phyloP scores from a whole-genome alignment of 2,797 vertebrate species.

The Mormyrus hasselquistii region DNA sequence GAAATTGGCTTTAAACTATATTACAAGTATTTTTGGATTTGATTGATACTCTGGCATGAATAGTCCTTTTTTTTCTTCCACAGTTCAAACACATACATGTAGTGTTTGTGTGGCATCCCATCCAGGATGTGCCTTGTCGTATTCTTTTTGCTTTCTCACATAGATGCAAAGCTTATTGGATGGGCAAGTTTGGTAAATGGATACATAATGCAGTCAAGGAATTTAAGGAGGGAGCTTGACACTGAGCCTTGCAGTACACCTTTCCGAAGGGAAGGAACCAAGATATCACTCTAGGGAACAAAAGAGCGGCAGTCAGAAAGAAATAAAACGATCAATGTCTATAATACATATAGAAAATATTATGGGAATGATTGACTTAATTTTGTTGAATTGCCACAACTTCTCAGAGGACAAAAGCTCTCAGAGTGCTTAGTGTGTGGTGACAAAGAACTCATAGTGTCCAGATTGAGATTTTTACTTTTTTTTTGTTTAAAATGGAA shows the following conservation, averaged over 20 bases:
- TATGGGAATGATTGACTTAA: neutral
- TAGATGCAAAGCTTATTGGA: neutral
- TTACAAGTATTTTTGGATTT: neutral
- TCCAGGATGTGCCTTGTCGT: neutral
- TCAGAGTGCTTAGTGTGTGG: neutral
- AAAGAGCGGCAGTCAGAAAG: neutral
- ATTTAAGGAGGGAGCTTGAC: neutral
- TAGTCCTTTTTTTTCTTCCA: neutral
- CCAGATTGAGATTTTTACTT: neutral
- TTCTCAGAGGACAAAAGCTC: neutral
- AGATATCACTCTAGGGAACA: neutral
- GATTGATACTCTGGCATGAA: neutral
- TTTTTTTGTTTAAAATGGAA: neutral
- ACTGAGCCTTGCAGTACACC: neutral
- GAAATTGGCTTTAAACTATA: neutral
- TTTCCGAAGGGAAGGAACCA: neutral
- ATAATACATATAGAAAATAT: neutral
- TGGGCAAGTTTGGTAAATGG: neutral
- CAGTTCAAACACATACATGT: neutral
- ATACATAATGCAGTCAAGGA: neutral
- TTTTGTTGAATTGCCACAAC: neutral
- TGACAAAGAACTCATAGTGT: neutral
- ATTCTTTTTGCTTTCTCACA: neutral
- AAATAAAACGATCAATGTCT: neutral
- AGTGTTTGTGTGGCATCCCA: neutral